These are phyloP conservation scores for Sarcophaga peregrina DNA, from an alignment of 1,140 invertebrate species.

Conservation along the genomic window DNA sequence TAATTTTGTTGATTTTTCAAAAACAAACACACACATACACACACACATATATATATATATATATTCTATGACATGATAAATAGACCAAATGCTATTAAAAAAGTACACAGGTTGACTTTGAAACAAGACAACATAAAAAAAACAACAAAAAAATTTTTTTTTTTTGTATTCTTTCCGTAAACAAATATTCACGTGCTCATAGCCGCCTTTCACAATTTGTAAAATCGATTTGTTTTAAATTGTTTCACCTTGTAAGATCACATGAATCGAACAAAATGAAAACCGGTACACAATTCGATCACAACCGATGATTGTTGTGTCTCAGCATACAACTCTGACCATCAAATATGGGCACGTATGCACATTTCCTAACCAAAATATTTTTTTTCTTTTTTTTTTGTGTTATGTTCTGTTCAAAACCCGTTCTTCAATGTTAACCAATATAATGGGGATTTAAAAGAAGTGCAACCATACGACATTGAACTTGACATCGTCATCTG, in stretches of 20 bases:
- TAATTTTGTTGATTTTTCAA: no score
- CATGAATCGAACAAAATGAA: not conserved
- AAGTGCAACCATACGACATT: slow-evolving; percentile 21
- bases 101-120: not conserved
- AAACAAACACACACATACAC: no score
- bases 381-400: not conserved
- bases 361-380: no score
- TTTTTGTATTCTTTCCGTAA: not conserved
- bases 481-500: slow-evolving; percentile 13
- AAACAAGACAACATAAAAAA: no score
- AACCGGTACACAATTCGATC: slow-evolving; percentile 3
- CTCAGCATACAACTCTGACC: no score
- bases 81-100: no score
- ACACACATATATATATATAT: no score
- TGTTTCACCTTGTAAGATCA: not conserved
- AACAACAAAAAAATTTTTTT: no score
- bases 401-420: not conserved
- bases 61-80: no score
- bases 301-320: not conserved
- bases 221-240: not conserved
- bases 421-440: not conserved
- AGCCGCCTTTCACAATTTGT: not conserved
- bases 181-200: slow-evolving; percentile 5
- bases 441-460: not conserved
- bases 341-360: no score